A percentile compares a stretch with the other conserved stretches of the same genome.
These are phyloP conservation scores for Orchesella flavescens DNA, from an alignment of 2,888 invertebrate genomes.

Conservation along the genomic window DNA sequence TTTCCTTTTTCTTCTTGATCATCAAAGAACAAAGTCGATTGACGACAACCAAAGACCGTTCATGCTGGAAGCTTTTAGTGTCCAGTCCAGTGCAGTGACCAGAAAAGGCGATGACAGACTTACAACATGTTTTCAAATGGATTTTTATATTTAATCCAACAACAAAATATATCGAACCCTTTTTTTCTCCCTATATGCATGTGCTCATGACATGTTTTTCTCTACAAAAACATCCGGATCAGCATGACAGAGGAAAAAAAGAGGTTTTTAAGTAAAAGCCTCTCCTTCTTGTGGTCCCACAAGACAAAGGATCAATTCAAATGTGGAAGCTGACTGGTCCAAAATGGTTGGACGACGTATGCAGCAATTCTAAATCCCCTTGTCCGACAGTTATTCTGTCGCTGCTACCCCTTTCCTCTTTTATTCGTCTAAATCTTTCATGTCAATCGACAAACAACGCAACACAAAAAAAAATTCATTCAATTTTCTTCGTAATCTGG, in stretches of 20 bases:
- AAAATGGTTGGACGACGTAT: too few relatives aligned
- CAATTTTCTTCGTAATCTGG: constrained; percentile 28
- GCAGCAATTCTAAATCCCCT: too few relatives aligned
- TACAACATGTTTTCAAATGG: too few relatives aligned
- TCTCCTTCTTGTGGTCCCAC: constrained; percentile 7
- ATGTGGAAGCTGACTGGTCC: constrained; percentile 6
- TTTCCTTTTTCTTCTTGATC: neutral
- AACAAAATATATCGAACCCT: neutral
- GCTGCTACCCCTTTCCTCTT: constrained; percentile 6
- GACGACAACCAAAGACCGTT: too few relatives aligned
- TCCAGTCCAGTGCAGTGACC: too few relatives aligned
- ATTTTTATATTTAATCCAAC: too few relatives aligned
- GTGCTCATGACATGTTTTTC: constrained; percentile 34
- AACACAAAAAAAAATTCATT: neutral
- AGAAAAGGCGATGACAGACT: too few relatives aligned
- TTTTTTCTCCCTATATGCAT: neutral
- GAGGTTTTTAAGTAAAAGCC: neutral
- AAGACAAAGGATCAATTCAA: constrained; percentile 21
- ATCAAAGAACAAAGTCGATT: too few relatives aligned
- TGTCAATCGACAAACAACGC: constrained; percentile 4
- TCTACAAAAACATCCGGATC: constrained; percentile 16
- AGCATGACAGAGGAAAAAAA: neutral
- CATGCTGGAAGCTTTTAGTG: too few relatives aligned
- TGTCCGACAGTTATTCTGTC: neutral
- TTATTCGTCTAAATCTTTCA: neutral